Conservation (phyloP, 2,888 invertebrate species). For the Fabriciana adippe region DNA sequence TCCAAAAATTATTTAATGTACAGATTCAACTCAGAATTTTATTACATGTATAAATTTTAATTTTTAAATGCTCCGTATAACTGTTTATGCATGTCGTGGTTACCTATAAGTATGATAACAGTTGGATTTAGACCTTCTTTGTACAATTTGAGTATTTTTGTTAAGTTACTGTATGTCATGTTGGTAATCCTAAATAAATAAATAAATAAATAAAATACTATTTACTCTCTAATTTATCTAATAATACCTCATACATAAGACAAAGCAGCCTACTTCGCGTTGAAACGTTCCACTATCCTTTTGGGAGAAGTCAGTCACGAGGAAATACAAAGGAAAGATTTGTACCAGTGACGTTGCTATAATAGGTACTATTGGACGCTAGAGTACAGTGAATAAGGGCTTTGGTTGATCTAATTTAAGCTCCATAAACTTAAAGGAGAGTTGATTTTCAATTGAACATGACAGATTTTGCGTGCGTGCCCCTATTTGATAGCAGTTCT, state of each 20-base stretch:
- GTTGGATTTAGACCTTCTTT: too few species aligned
- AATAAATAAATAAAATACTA: too few species aligned
- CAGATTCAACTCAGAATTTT: too few species aligned
- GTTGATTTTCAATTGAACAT: slow-evolving; percentile 10
- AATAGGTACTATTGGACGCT: slow-evolving; percentile 36
- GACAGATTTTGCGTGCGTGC: slow-evolving; percentile 20
- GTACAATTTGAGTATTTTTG: too few species aligned
- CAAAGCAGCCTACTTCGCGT: slow-evolving; percentile 29
- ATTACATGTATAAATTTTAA: too few species aligned
- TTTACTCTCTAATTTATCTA: too few species aligned
- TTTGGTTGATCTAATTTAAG: slow-evolving; percentile 7
- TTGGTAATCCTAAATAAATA: too few species aligned
- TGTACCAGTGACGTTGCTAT: slow-evolving; percentile 38
- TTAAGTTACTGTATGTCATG: too few species aligned
- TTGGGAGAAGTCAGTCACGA: slow-evolving; percentile 41
- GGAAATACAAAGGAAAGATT: slow-evolving; percentile 43
- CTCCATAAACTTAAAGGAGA: neutral
- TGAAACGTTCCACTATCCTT: slow-evolving; percentile 38
- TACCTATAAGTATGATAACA: too few species aligned
- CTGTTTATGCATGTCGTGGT: too few species aligned
- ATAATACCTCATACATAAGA: slow-evolving; percentile 21
- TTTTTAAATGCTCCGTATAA: too few species aligned
- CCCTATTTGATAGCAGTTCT: slow-evolving; percentile 24
- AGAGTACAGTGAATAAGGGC: slow-evolving; percentile 25
- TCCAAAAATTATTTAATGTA: too few species aligned